Evolutionary conservation across 2,888 invertebrate genomes (phyloP), one percentile per base, ranked within the genome.

Genomic region (Neoascia interrupta): DNA sequence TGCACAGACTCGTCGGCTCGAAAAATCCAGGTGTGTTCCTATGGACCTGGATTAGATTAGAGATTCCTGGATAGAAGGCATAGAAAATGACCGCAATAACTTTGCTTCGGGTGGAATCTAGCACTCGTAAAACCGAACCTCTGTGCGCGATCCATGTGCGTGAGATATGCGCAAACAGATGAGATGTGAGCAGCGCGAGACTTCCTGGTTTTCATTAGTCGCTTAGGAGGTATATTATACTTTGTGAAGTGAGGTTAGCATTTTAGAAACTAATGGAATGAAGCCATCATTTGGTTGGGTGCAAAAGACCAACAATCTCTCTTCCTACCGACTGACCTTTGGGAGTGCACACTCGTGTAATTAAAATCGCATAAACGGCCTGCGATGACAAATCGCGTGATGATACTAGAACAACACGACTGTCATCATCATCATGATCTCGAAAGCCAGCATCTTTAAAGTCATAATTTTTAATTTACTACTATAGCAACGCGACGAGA

Each of bases 321-420:
- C 31, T 49, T 21, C 37, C 37, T 10, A 28, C 26, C 16, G 26
- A 6, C 36, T 63, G 75, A 76, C 70, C 70, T 56, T 45, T 37
- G 26, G 13, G 21, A 64, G 31, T 63, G 61, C 39, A 34, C 18
- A 51, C 34, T 21, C 21, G 16, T 26, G 37, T 66, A 72, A 79
- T 79, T 79, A 79, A 79, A 72, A 66, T 60, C 60, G 60, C 53
- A 79, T 79, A 79, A 72, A 72, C 58, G 10, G 31, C 13, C 36
- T 18, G 39, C 51, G 31, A 60, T 63, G 70, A 76, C 70, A 76
- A 70, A 70, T 63, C 58, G 51, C 45, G 18, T 15, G 34, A 49
- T 54, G 39, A 54, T 54, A 47, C 34, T 49, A 37, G 60, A 54
- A 56, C 21, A 60, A 45, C 26, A 41, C 39, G 6, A 31, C 21